A percentile compares a stretch with the other conserved stretches of the same genome.
phyloP scores from a whole-genome alignment of 2,113 vertebrate species.

The Saccopteryx bilineata region DNA sequence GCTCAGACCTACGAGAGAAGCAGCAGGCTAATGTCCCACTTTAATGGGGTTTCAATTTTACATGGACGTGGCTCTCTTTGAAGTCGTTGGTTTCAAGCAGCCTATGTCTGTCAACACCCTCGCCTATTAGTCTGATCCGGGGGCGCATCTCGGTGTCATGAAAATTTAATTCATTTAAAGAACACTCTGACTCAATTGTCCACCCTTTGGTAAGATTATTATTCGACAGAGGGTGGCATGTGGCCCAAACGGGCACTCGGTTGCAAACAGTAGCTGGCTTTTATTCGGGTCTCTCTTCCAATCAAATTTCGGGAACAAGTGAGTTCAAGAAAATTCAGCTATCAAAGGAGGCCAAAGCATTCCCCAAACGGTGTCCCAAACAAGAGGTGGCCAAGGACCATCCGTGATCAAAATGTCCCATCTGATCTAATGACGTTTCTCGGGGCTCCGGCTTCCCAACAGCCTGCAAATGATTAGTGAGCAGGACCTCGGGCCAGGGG shows the following conservation, averaged over 20 bases:
- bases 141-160: background rate
- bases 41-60: background rate
- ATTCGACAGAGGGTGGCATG: background rate
- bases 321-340: background rate
- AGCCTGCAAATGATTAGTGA: slow-evolving; percentile 75
- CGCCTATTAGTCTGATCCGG: background rate
- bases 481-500: slow-evolving; percentile 2
- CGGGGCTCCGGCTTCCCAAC: slow-evolving; percentile 35
- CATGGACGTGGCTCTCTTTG: slow-evolving; percentile 1
- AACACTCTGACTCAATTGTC: background rate
- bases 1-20: background rate
- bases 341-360: background rate
- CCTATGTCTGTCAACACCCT: background rate
- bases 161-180: slow-evolving; percentile 1
- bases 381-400: background rate
- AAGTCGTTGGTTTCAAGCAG: background rate
- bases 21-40: background rate
- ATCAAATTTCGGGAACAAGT: background rate
- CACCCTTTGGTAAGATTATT: background rate
- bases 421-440: background rate
- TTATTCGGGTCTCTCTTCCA: background rate
- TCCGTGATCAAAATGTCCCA: background rate
- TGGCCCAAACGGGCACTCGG: background rate
- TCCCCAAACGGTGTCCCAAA: background rate
- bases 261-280: background rate